Base-by-base conservation (phyloP, 2,888 invertebrate genomes). In the Microctonus brassicae region DNA sequence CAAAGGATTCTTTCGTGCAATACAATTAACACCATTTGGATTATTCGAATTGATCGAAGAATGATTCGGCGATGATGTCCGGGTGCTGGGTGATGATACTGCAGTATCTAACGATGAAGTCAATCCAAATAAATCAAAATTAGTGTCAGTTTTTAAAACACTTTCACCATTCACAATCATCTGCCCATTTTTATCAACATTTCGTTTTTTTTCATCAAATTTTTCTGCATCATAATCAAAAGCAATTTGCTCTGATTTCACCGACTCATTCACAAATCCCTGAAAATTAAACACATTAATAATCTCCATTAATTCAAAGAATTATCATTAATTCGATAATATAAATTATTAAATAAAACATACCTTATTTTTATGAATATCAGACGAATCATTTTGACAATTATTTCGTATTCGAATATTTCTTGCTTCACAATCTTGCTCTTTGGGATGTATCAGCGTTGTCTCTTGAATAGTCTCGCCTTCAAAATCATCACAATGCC, bases 1-100 rank as follows among this genome's bases (percentile, higher is more conserved):
- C 42, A 88, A 77, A n/a, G 86, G 82, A 70, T 77, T 86, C 66
- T 87, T 87, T 55, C 81, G 80, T n/a, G 84, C 70, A 58, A 87
- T 81, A 22, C 86, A 86, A 67, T 87, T 87, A 7, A 84, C 80
- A 57, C 84, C 84, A 52, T 80, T 81, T 1, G 79, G 7, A 55
- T 79, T 80, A 61, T 74, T 79, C 29, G 77, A 70, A 47, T 77
- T 78, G n/a, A 77, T 69, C 39, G 76, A 73, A 9, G 75, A 67
- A 64, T 82, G 85, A 75, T 75, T 86, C 7, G 87, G 85, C 39
- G 87, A 86, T 3, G 83, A 83, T n/a, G 80, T 82, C 29, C 84
- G 80, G 0, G 84, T 85, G 24, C 85, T 86, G 13, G 86, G 85
- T 20, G 86, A 83, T 3, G 84, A 85, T 33, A 82, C 77, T 4